Percentiles rank a stretch among this genome's conserved stretches.
Conservation (phyloP, 1,140 invertebrate species). For the Penaeus japonicus region DNA sequence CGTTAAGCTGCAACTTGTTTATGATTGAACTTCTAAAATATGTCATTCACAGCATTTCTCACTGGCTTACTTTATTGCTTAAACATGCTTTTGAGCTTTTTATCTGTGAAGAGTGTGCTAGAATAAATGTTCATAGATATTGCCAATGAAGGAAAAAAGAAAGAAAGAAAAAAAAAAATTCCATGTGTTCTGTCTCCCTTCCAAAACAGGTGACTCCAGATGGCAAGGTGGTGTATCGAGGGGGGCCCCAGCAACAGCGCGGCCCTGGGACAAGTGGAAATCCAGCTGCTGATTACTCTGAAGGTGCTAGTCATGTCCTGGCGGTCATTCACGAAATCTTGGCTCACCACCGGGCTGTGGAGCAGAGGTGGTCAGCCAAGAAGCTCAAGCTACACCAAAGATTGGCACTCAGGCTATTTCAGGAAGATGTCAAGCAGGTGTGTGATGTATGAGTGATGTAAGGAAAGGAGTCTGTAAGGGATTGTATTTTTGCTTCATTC, state of each 20-base stretch:
- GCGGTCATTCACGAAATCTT: constrained; percentile 93
- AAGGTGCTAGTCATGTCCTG: constrained; percentile 72
- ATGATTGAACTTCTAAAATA: too few relatives aligned
- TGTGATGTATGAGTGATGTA: not conserved
- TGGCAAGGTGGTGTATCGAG: constrained; percentile 65
- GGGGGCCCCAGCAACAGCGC: constrained; percentile 53
- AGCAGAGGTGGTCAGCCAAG: constrained; percentile 92
- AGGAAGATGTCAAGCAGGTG: constrained; percentile 67
- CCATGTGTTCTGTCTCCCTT: not conserved
- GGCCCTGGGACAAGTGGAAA: constrained; percentile 72
- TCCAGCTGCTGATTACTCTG: constrained; percentile 94
- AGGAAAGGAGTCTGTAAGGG: too few relatives aligned
- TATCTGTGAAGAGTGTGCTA: too few relatives aligned
- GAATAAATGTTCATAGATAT: too few relatives aligned
- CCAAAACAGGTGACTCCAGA: constrained; percentile 64
- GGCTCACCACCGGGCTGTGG: constrained; percentile 89
- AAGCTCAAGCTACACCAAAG: constrained; percentile 94
- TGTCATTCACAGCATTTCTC: too few relatives aligned
- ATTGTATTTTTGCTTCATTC: too few relatives aligned
- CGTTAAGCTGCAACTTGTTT: too few relatives aligned
- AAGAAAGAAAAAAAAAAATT: too few relatives aligned
- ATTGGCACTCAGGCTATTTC: constrained; percentile 89
- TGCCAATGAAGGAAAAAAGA: too few relatives aligned
- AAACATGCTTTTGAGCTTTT: too few relatives aligned
- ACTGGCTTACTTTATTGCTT: too few relatives aligned